Base-by-base conservation (phyloP, 2,797 vertebrate species). In the Sciurus carolinensis region DNA sequence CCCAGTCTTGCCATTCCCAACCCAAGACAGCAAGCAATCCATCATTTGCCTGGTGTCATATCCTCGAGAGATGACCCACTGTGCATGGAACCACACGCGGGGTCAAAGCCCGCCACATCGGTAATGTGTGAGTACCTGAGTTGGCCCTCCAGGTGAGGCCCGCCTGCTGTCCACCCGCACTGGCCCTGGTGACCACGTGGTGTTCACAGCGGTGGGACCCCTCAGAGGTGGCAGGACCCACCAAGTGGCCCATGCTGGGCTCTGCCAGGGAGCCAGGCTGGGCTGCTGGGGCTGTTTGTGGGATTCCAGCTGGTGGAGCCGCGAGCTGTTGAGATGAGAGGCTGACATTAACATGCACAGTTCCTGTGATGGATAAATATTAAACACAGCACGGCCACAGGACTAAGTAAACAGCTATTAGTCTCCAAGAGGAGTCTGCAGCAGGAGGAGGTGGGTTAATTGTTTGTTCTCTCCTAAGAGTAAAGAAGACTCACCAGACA, bases 351-450 rank as follows among this genome's bases (percentile, higher is more conserved):
- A 82, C 96, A 90, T 4, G 44, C 82, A 15, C 44, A 73, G 90
- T 88, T 93, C 67, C 95, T 87, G 88, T 85, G 95, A 92, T 64
- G 94, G 97, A 92, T 85, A 90, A 92, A 96, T 92, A 95, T 94
- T 87, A 52, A 92, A 88, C 95, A 91, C 97, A 97, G 97, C 85
- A 52, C 14, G 57, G 47, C 39, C 18, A 86, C 91, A 69, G 87
- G 92, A 81, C 96, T 95, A 92, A 97, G 93, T 90, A 95, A 96
- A 97, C 59, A 97, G 26, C 97, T 95, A 94, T 97, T 96, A 97
- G 97, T 92, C 95, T 95, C 88, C 0, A 39, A 30, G 81, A 81
- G 57, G 79, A 42, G 90, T 84, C 90, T 52, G 92, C 94, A 73
- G 81, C 59, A 2, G 88, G 18, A 84, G 95, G 76, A 88, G 62